Base-by-base conservation (phyloP, 2,888 invertebrate species). In the Dicyrtoma fusca region DNA sequence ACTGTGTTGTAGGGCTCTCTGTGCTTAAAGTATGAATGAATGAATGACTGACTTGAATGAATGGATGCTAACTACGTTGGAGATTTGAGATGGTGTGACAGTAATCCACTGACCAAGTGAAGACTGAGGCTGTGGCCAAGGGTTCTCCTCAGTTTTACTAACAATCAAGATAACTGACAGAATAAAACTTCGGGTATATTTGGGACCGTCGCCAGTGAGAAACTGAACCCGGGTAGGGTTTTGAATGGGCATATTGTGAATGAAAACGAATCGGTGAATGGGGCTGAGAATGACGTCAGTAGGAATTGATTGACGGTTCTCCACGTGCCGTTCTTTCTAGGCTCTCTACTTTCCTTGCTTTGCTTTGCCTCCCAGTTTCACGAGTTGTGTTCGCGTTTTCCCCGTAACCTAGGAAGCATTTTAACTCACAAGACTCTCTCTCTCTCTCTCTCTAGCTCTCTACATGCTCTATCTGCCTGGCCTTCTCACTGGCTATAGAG, bases 231-330 rank as follows among this genome's bases (percentile, higher is more conserved):
- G 80, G 79, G 79, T 80, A 74, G 71, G 74, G 63, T 76, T 80
- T 80, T 79, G 79, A 80, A 79, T 79, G 80, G 74, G 78, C 76
- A 79, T 79, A 77, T 80, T 80, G 79, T 80, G 79, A 80, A 80
- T 80, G 80, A 79, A 80, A 76, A 69, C 79, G 80, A 80, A 80
- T 80, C 76, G 74, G 80, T 80, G 80, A 80, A 80, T 80, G 80
- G 78, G 79, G 80, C 80, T 79, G 78, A 73, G 74, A 75, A 77
- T 90, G 90, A 90, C 90, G 90, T 90, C 90, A 90, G 87, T 83
- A 73, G 75, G 87, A 88, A 89, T 89, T 88, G 89, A 87, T 87
- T 89, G 87, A 87, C 86, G 84, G 84, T 84, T 83, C 83, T 86
- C 86, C 81, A 87, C 87, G 81, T 81, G 81, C 80, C 80, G 75